These are phyloP conservation scores for Morone chrysops DNA, from an alignment of 2,113 vertebrate genomes.

Conservation along the genomic window DNA sequence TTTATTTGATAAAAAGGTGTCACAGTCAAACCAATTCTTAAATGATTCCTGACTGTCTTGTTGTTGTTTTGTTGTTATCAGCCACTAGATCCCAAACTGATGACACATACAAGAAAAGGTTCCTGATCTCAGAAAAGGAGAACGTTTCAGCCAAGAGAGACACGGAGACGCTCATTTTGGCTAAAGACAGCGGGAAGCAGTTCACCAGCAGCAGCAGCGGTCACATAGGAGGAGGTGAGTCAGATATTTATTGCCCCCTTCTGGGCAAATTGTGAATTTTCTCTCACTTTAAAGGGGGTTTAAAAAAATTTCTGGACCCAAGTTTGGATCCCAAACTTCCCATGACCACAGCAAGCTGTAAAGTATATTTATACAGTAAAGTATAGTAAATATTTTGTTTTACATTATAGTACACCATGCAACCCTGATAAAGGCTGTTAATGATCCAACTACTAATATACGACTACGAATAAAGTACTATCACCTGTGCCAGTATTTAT, in stretches of 20 bases:
- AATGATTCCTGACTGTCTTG: not conserved
- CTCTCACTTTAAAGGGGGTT: not conserved
- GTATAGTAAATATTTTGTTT: not conserved
- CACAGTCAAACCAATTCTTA: not conserved
- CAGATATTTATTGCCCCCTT: not conserved
- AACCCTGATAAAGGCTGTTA: not conserved
- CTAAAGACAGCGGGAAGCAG: constrained; percentile 96
- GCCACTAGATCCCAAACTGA: constrained; percentile 84
- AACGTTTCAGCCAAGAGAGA: constrained; percentile 89
- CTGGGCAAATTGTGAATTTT: constrained; percentile 1
- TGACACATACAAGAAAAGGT: constrained; percentile 89
- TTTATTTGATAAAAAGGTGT: not conserved
- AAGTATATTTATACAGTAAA: not conserved
- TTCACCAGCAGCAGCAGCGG: constrained; percentile 87
- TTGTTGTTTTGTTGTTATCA: constrained; percentile 52
- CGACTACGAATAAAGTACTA: too few relatives aligned
- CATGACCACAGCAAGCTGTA: too few relatives aligned
- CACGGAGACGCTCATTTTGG: constrained; percentile 90
- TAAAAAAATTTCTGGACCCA: not conserved
- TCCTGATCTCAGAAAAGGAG: constrained; percentile 91
- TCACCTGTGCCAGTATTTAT: too few relatives aligned
- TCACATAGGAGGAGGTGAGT: constrained; percentile 74
- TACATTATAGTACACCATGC: not conserved
- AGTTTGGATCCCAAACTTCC: too few relatives aligned
- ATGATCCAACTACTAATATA: too few relatives aligned